Base-by-base conservation (phyloP, 2,888 invertebrate species). In the Cantharis nigra region DNA sequence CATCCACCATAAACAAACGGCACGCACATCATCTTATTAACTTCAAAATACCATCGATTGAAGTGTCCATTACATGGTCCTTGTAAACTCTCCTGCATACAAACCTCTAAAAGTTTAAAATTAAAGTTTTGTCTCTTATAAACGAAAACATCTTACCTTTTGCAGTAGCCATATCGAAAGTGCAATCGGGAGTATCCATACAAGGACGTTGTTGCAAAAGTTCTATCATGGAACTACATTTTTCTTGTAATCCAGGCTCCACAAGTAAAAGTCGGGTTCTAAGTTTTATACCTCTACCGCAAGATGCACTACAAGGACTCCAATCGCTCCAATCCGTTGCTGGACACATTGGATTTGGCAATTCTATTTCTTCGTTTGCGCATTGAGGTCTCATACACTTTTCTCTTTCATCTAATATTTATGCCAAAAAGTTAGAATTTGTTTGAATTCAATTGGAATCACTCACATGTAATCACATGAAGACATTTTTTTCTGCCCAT, bases 41-140 rank as follows among this genome's bases (percentile, higher is more conserved):
- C 87, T 85, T 95, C 94, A 90, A 95, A 99, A 80, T 95, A 94
- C 94, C 96, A 99, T 76, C 98, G 93, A 83, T 93, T 93, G 89
- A 96, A 97, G 84, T 92, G 91, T 0, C 96, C 98, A 76, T 95
- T 92, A 87, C 99, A 99, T 1, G 96, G 96, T 1, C 98, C 99
- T 28, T 90, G 89, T 82, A 96, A 95, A 26, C 92, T 90, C 18
- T 92, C 90, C 87, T 95, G 93, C 91, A 94, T 93, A 86, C 98
- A 98, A 74, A 96, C 94, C 84, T 94, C 97, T 97, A 83, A 9
- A 86, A 84, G 11, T 20, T 13, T 0, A 9, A 16, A 62, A 13
- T 16, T n/a, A 62, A 18, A 67, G 18, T 4, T 64, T 11, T 49
- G 1, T 7, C n/a, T n/a, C 26, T 49, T n/a, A 5, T 16, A 18